These are phyloP conservation scores for Girardinus metallicus DNA, from an alignment of 2,797 vertebrate genomes.

Conservation along the genomic window DNA sequence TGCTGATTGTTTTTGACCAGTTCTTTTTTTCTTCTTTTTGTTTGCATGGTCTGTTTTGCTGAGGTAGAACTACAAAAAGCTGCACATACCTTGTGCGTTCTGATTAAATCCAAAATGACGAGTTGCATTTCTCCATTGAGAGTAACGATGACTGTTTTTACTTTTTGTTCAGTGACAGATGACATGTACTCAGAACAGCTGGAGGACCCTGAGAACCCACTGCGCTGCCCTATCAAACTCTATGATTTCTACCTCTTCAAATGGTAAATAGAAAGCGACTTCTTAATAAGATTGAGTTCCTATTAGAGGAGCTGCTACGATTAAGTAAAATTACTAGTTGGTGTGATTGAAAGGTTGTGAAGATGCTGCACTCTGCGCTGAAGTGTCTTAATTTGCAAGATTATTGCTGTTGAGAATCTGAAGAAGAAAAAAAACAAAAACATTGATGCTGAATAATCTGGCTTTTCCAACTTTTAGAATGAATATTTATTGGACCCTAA, in stretches of 20 bases:
- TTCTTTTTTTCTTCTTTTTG: not conserved
- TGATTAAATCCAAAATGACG: not conserved
- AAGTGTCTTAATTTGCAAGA: constrained; percentile 33
- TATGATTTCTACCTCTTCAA: constrained; percentile 99
- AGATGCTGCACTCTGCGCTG: constrained; percentile 17
- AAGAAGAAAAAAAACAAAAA: not conserved
- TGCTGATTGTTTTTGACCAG: not conserved
- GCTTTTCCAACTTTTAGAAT: constrained; percentile 13
- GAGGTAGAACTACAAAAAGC: not conserved
- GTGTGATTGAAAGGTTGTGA: constrained; percentile 22
- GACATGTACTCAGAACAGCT: constrained; percentile 98
- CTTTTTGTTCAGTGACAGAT: constrained; percentile 88
- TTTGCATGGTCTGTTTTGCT: not conserved
- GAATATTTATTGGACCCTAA: not conserved
- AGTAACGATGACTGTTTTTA: not conserved
- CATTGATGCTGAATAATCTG: constrained; percentile 8
- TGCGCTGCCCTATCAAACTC: constrained; percentile 97
- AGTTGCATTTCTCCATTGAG: not conserved
- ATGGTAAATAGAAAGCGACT: constrained; percentile 84
- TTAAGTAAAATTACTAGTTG: constrained; percentile 20
- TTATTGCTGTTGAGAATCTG: constrained; percentile 57
- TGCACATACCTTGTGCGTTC: not conserved
- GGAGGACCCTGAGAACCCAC: constrained; percentile 94
- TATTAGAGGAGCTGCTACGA: constrained; percentile 5
- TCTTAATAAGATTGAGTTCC: not conserved